Evolutionary conservation across 2,888 invertebrate genomes (phyloP), one percentile per base, ranked within the genome.

Genomic region (Plebejus anna): DNA sequence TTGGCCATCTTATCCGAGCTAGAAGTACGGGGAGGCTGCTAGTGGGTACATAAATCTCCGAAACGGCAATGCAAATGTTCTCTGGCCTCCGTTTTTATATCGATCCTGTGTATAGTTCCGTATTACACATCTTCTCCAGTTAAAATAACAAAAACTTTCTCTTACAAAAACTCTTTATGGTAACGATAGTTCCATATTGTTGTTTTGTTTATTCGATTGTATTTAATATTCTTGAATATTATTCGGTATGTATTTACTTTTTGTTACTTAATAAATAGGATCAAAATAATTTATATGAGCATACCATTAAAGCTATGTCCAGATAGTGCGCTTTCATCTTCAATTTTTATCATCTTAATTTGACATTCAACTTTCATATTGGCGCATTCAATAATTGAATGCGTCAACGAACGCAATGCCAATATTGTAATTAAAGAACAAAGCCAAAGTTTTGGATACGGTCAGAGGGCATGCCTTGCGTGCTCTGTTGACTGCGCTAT

Each of bases 51-150:
- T 76, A 76, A 76, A 72, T 76, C 76, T 72, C 28, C 16, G 59
- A 76, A 72, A 76, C 47, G 76, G 72, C 32, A 38, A 72, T 72
- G 76, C 76, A 76, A 76, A 76, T 76, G 59, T 72, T 72, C 72
- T 55, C 72, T 16, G 61, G 59, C 70, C 76, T 57, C 72, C 51
- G 28, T 73, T 73, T 51, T 55, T 73, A 51, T 51, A 73, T 51
- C 47, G 73, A 55, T 32, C 32, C 73, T 32, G 32, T 72, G 72
- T 55, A 55, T 73, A 55, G 28, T 72, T 47, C 72, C 47, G 28
- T 47, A 47, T 47, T 51, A 47, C 13, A 9, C 2, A 51, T 55
- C 13, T 73, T 73, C 28, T 7, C 28, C 51, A 28, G 47, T 72
- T 72, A 28, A 71, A 72, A 72, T 72, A 72, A 51, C 42, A 72